These are phyloP conservation scores for Ephialtes manifestator DNA, from an alignment of 2,888 invertebrate genomes.

Conservation along the genomic window DNA sequence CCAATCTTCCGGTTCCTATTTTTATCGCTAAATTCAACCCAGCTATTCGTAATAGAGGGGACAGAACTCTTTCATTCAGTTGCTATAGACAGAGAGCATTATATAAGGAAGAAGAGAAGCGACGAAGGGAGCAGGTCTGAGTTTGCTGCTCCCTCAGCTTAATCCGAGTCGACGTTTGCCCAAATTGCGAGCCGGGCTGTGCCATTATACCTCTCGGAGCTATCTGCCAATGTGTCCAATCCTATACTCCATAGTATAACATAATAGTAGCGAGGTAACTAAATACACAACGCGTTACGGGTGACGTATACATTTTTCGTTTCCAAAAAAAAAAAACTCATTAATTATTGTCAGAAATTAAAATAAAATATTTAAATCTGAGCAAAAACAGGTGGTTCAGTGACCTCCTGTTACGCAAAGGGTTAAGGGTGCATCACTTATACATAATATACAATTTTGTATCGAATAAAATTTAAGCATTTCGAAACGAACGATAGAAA, in stretches of 20 bases:
- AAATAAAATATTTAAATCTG: too few species aligned
- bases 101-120: slow-evolving; percentile 35
- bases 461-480: too few species aligned
- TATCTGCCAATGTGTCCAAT: slow-evolving; percentile 21
- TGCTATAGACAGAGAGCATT: slow-evolving; percentile 12
- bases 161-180: slow-evolving; percentile 63
- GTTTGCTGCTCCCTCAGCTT: slow-evolving; percentile 28
- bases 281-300: neutral
- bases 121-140: slow-evolving; percentile 37
- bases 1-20: slow-evolving; percentile 21
- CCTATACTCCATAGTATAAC: slow-evolving; percentile 5
- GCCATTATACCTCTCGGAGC: slow-evolving; percentile 35
- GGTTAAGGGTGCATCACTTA: too few species aligned
- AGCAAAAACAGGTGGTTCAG: too few species aligned
- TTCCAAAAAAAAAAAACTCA: too few species aligned
- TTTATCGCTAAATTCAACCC: slow-evolving; percentile 22
- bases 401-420: too few species aligned
- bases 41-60: neutral
- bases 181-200: slow-evolving; percentile 41
- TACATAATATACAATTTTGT: too few species aligned
- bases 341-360: too few species aligned
- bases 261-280: neutral
- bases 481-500: too few species aligned
- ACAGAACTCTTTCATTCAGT: slow-evolving; percentile 18
- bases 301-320: neutral